Percentiles rank a stretch among this genome's conserved stretches.
phyloP scores from a whole-genome alignment of 2,113 vertebrate species.

The Paradisaea rubra region DNA sequence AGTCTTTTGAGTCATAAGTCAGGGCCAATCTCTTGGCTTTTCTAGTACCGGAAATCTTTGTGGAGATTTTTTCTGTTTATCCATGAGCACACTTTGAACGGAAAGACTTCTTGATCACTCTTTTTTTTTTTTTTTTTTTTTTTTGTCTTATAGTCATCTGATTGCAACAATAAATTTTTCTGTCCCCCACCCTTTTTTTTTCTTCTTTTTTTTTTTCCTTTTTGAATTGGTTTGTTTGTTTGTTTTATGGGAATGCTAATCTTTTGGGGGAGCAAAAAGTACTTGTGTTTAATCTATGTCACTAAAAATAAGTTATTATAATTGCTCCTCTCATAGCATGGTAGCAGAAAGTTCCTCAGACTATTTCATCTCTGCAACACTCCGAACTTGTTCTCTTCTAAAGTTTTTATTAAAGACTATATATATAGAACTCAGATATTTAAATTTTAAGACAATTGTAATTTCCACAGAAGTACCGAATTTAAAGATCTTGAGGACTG shows the following conservation, averaged over 20 bases:
- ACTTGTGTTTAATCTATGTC: neutral
- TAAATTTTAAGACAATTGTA: neutral
- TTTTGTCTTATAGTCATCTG: neutral
- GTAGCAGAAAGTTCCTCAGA: neutral
- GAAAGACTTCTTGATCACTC: neutral
- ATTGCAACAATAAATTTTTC: neutral
- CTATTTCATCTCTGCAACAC: neutral
- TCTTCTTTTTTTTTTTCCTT: too few relatives aligned
- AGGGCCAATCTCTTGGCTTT: neutral
- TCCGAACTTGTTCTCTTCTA: neutral
- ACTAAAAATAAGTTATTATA: neutral
- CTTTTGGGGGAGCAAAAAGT: neutral
- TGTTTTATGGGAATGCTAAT: neutral
- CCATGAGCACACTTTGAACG: neutral
- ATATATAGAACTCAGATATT: neutral
- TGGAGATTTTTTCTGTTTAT: neutral
- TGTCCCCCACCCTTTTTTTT: fast-evolving
- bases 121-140: neutral
- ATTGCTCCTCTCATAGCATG: neutral
- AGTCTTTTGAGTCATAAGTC: neutral
- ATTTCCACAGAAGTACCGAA: neutral
- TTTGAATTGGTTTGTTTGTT: neutral
- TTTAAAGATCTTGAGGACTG: neutral
- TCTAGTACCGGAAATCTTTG: neutral
- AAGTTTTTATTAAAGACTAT: neutral